Conservation (phyloP, 2,888 invertebrate species). For the Silvanus unidentatus region DNA sequence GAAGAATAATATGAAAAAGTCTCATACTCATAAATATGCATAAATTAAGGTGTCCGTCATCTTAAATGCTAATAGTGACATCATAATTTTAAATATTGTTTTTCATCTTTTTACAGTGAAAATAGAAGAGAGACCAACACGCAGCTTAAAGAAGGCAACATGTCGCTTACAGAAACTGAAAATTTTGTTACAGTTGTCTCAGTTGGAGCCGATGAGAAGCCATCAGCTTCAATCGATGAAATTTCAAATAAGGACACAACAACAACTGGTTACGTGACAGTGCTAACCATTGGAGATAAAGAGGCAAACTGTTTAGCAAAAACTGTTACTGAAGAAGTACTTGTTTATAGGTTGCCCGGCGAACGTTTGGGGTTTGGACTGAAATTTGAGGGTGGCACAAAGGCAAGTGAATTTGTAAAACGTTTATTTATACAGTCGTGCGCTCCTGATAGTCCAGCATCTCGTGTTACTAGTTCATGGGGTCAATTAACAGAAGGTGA, state of each 20-base stretch:
- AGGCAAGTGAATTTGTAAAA: slow-evolving; percentile 72
- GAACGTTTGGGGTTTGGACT: slow-evolving; percentile 86
- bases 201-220: slow-evolving; percentile 48
- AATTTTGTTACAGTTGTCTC: slow-evolving; percentile 58
- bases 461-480: slow-evolving; percentile 77
- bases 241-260: slow-evolving; percentile 27
- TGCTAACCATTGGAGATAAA: slow-evolving; percentile 53
- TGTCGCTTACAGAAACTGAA: slow-evolving; percentile 19
- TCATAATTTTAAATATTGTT: background rate
- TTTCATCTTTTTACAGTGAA: too few relatives aligned
- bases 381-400: slow-evolving; percentile 86
- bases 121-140: too few relatives aligned
- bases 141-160: background rate
- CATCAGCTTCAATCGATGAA: slow-evolving; percentile 22
- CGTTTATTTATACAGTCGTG: slow-evolving; percentile 84
- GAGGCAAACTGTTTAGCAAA: slow-evolving; percentile 33
- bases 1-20: background rate
- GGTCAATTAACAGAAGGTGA: slow-evolving; percentile 80
- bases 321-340: slow-evolving; percentile 63
- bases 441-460: slow-evolving; percentile 81
- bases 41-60: background rate
- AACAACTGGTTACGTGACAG: slow-evolving; percentile 53
- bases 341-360: slow-evolving; percentile 79
- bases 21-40: slow-evolving; percentile 1
- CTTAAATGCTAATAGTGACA: background rate